A percentile compares a stretch with the other conserved stretches of the same genome.
These are phyloP conservation scores for Halictus quadricinctus DNA, from an alignment of 2,888 invertebrate genomes.

Conservation along the genomic window DNA sequence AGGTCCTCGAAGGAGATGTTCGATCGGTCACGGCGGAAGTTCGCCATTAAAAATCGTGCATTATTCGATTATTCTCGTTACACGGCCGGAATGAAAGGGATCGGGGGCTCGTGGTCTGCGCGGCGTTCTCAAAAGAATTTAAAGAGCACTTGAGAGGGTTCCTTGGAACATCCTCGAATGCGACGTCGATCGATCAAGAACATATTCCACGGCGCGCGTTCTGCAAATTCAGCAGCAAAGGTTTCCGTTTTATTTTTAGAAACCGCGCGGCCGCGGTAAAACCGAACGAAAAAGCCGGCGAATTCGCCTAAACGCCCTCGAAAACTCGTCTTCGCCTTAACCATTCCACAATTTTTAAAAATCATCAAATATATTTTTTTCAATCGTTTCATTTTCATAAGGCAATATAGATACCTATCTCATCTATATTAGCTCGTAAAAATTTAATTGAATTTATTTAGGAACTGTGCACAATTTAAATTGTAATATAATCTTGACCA, in stretches of 20 bases:
- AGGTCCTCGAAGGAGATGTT: neutral
- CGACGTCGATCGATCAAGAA: slow-evolving; percentile 47
- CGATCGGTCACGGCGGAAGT: slow-evolving; percentile 1
- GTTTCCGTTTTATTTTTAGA: slow-evolving; percentile 20
- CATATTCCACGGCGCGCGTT: slow-evolving; percentile 37
- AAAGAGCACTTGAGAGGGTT: slow-evolving; percentile 47
- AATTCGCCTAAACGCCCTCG: neutral
- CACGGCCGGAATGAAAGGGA: slow-evolving; percentile 21
- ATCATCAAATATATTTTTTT: neutral
- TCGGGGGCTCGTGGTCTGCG: slow-evolving; percentile 31
- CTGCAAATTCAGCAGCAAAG: slow-evolving; percentile 54
- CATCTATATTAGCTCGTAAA: too few relatives aligned
- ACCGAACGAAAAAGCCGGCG: neutral
- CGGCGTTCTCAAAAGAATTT: slow-evolving; percentile 44
- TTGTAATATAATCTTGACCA: neutral
- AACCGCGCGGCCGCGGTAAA: neutral
- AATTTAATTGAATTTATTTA: neutral
- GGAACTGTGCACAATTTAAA: neutral
- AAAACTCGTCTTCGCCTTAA: neutral
- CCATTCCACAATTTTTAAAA: neutral
- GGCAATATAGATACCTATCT: too few relatives aligned
- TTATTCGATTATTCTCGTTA: slow-evolving; percentile 38
- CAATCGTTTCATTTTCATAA: too few relatives aligned
- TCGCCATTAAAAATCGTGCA: slow-evolving; percentile 15
- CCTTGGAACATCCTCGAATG: slow-evolving; percentile 33